These are phyloP conservation scores for Setophaga kirtlandii DNA, from an alignment of 2,113 vertebrate genomes.

Conservation along the genomic window DNA sequence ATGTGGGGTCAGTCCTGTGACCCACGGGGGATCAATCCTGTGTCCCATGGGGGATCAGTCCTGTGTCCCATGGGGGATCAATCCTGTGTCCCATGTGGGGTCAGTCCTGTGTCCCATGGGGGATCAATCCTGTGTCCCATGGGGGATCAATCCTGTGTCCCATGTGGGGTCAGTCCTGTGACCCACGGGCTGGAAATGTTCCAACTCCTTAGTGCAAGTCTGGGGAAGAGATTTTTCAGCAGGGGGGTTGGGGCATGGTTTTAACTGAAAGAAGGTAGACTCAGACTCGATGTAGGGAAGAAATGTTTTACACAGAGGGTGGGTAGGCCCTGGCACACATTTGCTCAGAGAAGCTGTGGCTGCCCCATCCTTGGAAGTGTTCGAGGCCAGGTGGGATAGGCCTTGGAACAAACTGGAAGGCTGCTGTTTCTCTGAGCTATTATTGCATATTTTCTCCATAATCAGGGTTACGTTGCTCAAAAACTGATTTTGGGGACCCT, in stretches of 20 bases:
- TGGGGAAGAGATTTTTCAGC: neutral
- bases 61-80: rapidly evolving
- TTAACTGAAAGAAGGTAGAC: neutral
- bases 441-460: neutral
- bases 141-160: too few species aligned
- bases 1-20: too few species aligned
- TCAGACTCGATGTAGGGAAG: neutral
- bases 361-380: neutral
- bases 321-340: neutral
- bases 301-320: neutral
- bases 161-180: too few species aligned
- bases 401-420: neutral
- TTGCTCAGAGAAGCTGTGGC: neutral
- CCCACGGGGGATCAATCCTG: too few species aligned
- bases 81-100: neutral
- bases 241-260: neutral
- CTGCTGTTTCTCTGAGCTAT: neutral
- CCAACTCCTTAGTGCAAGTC: neutral
- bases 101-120: neutral
- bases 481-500: neutral
- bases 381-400: neutral
- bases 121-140: too few species aligned
- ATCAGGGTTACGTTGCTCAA: neutral
- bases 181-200: rapidly evolving
- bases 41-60: neutral